Conservation (phyloP, 2,888 invertebrate species). For the Bugula neritina region DNA sequence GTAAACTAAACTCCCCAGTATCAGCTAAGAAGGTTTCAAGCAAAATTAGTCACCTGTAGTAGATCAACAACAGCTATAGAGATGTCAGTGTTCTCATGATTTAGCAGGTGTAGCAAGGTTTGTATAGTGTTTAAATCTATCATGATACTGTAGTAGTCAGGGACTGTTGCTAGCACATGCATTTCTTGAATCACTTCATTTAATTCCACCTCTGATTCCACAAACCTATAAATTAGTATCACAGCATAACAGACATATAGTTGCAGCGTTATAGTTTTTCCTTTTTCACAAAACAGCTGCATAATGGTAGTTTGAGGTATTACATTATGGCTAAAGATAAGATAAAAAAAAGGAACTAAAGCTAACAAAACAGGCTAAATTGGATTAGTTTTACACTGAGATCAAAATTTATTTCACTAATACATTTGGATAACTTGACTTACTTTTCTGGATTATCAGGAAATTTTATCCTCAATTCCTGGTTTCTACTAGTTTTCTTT, state of each 20-base stretch:
- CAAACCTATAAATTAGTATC: constrained; percentile 71
- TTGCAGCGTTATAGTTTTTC: too few relatives aligned
- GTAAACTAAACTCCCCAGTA: too few relatives aligned
- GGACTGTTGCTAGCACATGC: constrained; percentile 84
- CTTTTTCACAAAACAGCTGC: too few relatives aligned
- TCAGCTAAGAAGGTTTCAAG: too few relatives aligned
- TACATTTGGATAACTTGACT: too few relatives aligned
- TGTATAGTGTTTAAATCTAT: constrained; percentile 83
- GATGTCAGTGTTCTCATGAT: constrained; percentile 87
- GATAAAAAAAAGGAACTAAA: too few relatives aligned
- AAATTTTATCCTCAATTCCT: constrained; percentile 97
- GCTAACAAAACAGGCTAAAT: too few relatives aligned
- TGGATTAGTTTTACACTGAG: too few relatives aligned
- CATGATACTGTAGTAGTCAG: constrained; percentile 84
- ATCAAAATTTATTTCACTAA: too few relatives aligned
- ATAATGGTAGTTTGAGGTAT: too few relatives aligned
- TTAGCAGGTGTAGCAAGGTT: constrained; percentile 81
- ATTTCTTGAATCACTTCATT: constrained; percentile 82
- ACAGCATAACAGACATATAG: too few relatives aligned
- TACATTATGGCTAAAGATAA: too few relatives aligned
- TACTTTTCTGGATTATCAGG: constrained; percentile 89
- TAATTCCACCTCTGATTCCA: constrained; percentile 90
- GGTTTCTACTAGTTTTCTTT: constrained; percentile 84
- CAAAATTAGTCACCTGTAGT: constrained; percentile 54
- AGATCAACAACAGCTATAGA: constrained; percentile 71